Evolutionary conservation across 2,888 invertebrate genomes (phyloP).

Genomic region (Carabus problematicus): DNA sequence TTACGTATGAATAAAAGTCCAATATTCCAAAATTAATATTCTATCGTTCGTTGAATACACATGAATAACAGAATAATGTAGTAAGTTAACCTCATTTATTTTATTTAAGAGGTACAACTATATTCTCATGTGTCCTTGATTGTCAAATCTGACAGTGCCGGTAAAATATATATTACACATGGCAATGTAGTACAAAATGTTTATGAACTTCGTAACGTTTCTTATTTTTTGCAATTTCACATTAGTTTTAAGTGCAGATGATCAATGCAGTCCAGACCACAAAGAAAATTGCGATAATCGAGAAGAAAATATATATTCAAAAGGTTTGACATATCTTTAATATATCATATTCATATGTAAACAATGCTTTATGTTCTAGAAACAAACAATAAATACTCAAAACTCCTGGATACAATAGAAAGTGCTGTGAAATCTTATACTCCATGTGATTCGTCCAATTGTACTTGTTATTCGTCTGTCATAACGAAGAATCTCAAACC

Average conservation of each 20-base stretch:
- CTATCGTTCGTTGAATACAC: no score
- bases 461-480: slow-evolving; percentile 70
- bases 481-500: slow-evolving; percentile 73
- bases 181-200: slow-evolving; percentile 8
- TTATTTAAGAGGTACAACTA: not conserved
- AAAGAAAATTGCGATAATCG: slow-evolving; percentile 48
- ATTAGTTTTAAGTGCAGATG: slow-evolving; percentile 39
- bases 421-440: slow-evolving; percentile 62
- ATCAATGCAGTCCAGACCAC: slow-evolving; percentile 49
- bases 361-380: slow-evolving; percentile 56
- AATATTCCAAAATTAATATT: no score
- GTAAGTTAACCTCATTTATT: no score
- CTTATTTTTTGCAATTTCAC: slow-evolving; percentile 1
- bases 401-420: slow-evolving; percentile 57
- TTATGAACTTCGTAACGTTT: not conserved
- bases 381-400: slow-evolving; percentile 59
- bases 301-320: slow-evolving; percentile 53
- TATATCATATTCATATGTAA: slow-evolving; percentile 30
- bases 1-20: no score
- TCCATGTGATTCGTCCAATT: slow-evolving; percentile 66
- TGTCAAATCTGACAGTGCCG: slow-evolving; percentile 18
- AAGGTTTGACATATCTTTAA: slow-evolving; percentile 50
- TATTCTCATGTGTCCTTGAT: not conserved
- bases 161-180: not conserved
- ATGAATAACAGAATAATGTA: no score